Conservation (phyloP, 2,113 vertebrate species). For the Entomyzon cyanotis region DNA sequence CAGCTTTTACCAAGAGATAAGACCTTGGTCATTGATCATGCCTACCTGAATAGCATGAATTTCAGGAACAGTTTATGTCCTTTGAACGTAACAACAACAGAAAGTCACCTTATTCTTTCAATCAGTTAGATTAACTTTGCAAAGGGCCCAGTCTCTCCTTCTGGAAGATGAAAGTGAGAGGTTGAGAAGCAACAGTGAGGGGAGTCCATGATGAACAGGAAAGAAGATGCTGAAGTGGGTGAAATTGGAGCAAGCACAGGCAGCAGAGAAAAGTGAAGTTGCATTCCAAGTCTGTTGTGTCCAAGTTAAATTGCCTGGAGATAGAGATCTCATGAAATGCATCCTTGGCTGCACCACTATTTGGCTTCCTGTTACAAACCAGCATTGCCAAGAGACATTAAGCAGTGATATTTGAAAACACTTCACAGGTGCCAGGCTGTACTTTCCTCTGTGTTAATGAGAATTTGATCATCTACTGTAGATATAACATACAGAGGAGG, state of each 20-base stretch:
- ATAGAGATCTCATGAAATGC: constrained; percentile 39
- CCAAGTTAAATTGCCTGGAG: constrained; percentile 38
- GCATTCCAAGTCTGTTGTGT: background rate
- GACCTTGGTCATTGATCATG: background rate
- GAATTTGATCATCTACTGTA: constrained; percentile 61
- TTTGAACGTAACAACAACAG: background rate
- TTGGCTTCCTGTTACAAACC: constrained; percentile 39
- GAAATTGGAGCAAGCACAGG: background rate
- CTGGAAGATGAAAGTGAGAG: background rate
- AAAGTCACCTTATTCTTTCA: background rate
- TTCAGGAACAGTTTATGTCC: background rate
- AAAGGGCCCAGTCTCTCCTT: background rate
- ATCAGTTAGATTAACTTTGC: background rate
- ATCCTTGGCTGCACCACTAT: constrained; percentile 33
- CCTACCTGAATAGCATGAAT: background rate
- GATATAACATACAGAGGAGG: constrained; percentile 1
- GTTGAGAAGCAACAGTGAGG: background rate
- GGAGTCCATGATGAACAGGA: background rate
- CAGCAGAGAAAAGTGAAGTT: background rate
- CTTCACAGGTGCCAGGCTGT: constrained; percentile 62
- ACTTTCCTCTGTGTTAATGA: constrained; percentile 56
- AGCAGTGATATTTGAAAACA: constrained; percentile 63
- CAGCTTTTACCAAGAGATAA: background rate
- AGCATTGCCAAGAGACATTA: constrained; percentile 61
- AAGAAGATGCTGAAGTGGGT: background rate